These are phyloP conservation scores for Cerceris rybyensis DNA, from an alignment of 2,888 invertebrate species.

Conservation along the genomic window DNA sequence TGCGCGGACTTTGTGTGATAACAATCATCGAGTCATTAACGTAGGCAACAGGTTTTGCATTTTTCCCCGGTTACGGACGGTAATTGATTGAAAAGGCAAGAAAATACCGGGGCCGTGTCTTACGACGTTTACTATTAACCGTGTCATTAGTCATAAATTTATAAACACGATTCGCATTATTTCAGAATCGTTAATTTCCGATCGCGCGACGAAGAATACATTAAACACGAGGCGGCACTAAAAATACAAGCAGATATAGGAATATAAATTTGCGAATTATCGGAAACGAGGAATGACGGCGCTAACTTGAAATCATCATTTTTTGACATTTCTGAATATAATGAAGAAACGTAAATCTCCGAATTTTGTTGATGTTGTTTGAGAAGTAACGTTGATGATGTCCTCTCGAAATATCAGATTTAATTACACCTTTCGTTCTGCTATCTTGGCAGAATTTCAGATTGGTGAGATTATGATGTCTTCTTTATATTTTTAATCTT, in stretches of 20 bases:
- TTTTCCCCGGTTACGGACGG: conserved; percentile 38
- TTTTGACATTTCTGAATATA: neutral
- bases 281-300: neutral
- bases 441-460: neutral
- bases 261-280: neutral
- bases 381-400: neutral
- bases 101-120: conserved; percentile 62
- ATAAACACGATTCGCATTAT: conserved; percentile 57
- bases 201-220: neutral
- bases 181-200: conserved; percentile 38
- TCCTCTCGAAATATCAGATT: conserved; percentile 10
- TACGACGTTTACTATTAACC: conserved; percentile 59
- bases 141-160: conserved; percentile 64
- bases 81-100: conserved; percentile 63
- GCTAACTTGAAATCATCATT: neutral
- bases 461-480: neutral
- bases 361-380: neutral
- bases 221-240: neutral
- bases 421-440: neutral
- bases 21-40: conserved; percentile 64
- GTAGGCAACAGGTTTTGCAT: conserved; percentile 62
- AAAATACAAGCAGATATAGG: neutral
- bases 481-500: neutral
- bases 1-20: conserved; percentile 45
- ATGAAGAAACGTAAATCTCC: neutral